phyloP scores from a whole-genome alignment of 2,113 vertebrate genomes.

The Scatophagus argus region DNA sequence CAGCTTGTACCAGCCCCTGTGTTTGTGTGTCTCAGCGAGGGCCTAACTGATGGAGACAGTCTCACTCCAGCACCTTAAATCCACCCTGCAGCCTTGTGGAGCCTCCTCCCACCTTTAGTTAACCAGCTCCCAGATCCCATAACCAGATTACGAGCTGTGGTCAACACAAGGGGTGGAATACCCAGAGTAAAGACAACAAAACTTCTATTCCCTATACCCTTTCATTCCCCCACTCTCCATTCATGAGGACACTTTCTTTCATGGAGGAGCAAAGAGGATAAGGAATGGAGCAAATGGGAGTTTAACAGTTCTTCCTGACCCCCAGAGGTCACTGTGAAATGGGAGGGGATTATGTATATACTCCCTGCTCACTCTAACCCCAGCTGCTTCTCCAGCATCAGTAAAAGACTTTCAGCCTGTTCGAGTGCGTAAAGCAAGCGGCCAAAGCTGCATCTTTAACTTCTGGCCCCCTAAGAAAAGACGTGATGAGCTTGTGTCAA shows the following conservation, averaged over 20 bases:
- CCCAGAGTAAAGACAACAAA: conserved; percentile 44
- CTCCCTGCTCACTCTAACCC: conserved; percentile 19
- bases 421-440: neutral
- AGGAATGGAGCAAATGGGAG: conserved; percentile 41
- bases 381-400: conserved; percentile 28
- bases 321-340: conserved; percentile 20
- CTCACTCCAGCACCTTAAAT: conserved; percentile 51
- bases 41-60: conserved; percentile 35
- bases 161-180: conserved; percentile 11
- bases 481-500: conserved; percentile 21
- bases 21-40: conserved; percentile 21
- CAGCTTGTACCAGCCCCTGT: neutral
- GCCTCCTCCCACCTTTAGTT: conserved; percentile 61
- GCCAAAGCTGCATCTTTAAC: conserved; percentile 8
- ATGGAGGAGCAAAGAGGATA: conserved; percentile 41
- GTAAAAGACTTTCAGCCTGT: conserved; percentile 4
- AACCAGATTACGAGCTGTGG: conserved; percentile 67
- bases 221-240: conserved; percentile 25
- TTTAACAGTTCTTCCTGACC: conserved; percentile 21
- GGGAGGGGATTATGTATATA: neutral
- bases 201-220: conserved; percentile 17
- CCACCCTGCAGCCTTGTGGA: conserved; percentile 26
- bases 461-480: conserved; percentile 6
- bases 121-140: conserved; percentile 68
- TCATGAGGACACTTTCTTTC: conserved; percentile 58